Evolutionary conservation across 2,888 invertebrate genomes (phyloP), one percentile per base, ranked within the genome.

Genomic region (Synanthedon myopaeformis): DNA sequence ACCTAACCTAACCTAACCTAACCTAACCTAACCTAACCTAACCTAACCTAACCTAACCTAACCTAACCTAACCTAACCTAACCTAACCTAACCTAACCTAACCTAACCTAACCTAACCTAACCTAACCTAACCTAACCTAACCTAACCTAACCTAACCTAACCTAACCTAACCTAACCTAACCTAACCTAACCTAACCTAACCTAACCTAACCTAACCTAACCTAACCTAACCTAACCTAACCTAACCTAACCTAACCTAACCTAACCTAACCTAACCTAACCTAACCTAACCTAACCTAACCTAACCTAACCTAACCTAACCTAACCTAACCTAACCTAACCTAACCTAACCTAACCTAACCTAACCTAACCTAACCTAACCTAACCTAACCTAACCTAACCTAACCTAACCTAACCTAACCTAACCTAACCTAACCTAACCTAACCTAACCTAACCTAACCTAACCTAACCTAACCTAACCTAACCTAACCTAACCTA

Each of bases 401-500:
- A 53, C 53, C 53, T 53, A 53, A 53, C 53, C 53, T 53, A 53
- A 53, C 53, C 53, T 53, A 53, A 53, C 53, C 53, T 53, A 53
- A 53, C 53, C 53, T 53, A 53, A 53, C 53, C 53, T 53, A 53
- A 53, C 53, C 53, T 53, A 53, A 53, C 53, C 53, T 53, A 53
- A 53, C 51, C 51, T 51, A 51, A 51, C 51, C 51, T 51, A 51
- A 51, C 51, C 51, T 51, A 51, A 51, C 51, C 51, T 51, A 51
- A 51, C 51, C 51, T 51, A 51, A 51, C 51, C 51, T 51, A 51
- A 51, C 51, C 51, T 51, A 54, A 54, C 54, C 54, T 49, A 54
- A 54, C 54, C 54, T 52, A 54, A 54, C 49, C 49, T 49, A 51
- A 49, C 49, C 51, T 52, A 57, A 57, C 57, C 58, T 58, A 58